These are phyloP conservation scores for Carcinoscorpius rotundicauda DNA, from an alignment of 1,140 invertebrate species.

Conservation along the genomic window DNA sequence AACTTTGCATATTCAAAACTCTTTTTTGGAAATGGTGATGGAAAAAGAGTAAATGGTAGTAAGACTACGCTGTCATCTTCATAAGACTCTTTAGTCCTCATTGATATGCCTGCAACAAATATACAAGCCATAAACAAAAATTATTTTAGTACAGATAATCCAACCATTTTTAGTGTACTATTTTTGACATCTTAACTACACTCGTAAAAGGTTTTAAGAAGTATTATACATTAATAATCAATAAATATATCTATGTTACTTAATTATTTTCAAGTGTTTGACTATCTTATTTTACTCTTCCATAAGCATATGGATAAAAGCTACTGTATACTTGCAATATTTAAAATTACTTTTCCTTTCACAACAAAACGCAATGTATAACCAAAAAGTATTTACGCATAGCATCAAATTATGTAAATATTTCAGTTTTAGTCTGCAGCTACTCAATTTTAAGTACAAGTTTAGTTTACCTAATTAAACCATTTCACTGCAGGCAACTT, in stretches of 20 bases:
- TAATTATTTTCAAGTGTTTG: background rate
- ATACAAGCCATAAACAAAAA: background rate
- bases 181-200: background rate
- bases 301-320: background rate
- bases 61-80: slow-evolving; percentile 9
- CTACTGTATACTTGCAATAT: background rate
- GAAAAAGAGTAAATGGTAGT: background rate
- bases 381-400: background rate
- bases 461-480: too few relatives aligned
- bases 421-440: too few relatives aligned
- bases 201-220: background rate
- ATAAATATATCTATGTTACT: background rate
- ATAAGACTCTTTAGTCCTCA: background rate
- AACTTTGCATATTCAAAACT: background rate
- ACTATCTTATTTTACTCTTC: background rate
- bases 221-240: background rate
- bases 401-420: too few relatives aligned
- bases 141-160: background rate
- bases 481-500: too few relatives aligned
- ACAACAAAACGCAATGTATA: background rate
- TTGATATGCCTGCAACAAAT: slow-evolving; percentile 7
- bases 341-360: background rate
- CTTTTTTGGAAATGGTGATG: background rate
- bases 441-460: too few relatives aligned
- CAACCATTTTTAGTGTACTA: too few relatives aligned